These are phyloP conservation scores for Drosophila arizonae DNA, from an alignment of 1,140 invertebrate genomes.

Conservation along the genomic window DNA sequence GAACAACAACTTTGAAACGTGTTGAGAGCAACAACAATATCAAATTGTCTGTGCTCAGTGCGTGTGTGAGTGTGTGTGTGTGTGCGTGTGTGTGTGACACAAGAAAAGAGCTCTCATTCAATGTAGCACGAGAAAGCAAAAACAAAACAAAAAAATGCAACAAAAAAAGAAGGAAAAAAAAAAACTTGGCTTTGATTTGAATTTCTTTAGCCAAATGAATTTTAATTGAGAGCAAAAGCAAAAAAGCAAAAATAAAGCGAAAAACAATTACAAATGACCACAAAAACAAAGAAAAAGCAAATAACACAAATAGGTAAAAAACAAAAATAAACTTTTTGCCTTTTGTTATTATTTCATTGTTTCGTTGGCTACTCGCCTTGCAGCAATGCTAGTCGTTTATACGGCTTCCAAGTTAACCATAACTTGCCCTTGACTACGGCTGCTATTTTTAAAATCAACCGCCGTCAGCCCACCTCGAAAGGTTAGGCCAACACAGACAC, in stretches of 20 bases:
- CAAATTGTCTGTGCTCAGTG: neutral
- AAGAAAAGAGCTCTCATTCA: constrained; percentile 34
- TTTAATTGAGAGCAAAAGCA: constrained; percentile 29
- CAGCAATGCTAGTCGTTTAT: constrained; percentile 49
- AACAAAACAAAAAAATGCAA: constrained; percentile 12
- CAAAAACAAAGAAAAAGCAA: neutral
- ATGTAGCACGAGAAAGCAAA: constrained; percentile 28
- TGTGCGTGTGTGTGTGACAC: constrained; percentile 39
- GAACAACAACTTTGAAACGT: constrained; percentile 34
- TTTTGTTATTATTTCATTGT: constrained; percentile 20
- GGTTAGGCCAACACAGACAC: constrained; percentile 17
- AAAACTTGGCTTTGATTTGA: constrained; percentile 53
- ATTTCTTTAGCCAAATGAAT: constrained; percentile 41
- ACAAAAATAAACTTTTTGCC: constrained; percentile 9
- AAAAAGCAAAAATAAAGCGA: constrained; percentile 15
- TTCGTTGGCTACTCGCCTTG: constrained; percentile 21
- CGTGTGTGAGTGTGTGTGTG: constrained; percentile 25
- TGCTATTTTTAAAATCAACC: constrained; percentile 58
- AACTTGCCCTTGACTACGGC: constrained; percentile 67
- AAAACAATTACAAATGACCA: constrained; percentile 7
- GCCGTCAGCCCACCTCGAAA: constrained; percentile 3
- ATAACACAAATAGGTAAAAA: constrained; percentile 9
- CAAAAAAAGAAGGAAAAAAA: neutral
- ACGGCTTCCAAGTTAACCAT: constrained; percentile 77
- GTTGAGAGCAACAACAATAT: constrained; percentile 47